A percentile compares a stretch with the other conserved stretches of the same genome.
Evolutionary conservation across 23 tunicate species (phyloP).

Genomic region (Styela plicata): DNA sequence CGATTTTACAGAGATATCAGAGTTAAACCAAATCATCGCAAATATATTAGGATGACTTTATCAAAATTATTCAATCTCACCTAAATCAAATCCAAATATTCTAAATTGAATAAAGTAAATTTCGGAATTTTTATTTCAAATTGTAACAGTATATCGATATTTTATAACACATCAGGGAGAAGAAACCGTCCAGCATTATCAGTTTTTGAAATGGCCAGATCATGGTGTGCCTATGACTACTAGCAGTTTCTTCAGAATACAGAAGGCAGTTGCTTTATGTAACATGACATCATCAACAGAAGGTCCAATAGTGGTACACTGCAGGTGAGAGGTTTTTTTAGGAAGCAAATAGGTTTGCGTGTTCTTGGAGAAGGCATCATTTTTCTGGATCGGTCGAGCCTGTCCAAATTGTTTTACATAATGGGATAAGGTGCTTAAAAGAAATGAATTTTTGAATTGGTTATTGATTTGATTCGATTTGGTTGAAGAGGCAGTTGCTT

Average conservation of each 20-base stretch:
- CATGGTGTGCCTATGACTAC: slow-evolving; percentile 56
- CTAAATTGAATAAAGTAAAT: neutral
- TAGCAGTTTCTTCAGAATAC: slow-evolving; percentile 23
- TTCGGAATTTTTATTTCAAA: neutral
- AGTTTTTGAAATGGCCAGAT: slow-evolving; percentile 50
- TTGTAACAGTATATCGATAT: too few species aligned
- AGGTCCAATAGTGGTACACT: slow-evolving; percentile 39
- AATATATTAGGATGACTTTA: too few species aligned
- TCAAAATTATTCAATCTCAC: neutral
- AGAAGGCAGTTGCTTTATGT: slow-evolving; percentile 1
- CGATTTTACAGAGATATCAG: too few species aligned
- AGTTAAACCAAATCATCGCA: too few species aligned
- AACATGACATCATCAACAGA: neutral
- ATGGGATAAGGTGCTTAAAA: too few species aligned
- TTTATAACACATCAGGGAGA: slow-evolving; percentile 22
- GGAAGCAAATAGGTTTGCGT: too few species aligned
- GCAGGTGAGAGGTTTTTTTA: slow-evolving; percentile 49
- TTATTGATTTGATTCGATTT: too few species aligned
- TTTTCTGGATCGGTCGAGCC: too few species aligned
- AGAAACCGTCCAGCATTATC: slow-evolving; percentile 29
- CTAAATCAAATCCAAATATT: neutral
- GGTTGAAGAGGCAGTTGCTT: too few species aligned
- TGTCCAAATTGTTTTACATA: too few species aligned
- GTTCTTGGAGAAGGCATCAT: too few species aligned
- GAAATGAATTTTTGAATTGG: too few species aligned